A percentile compares a stretch with the other conserved stretches of the same genome.
Evolutionary conservation across 2,888 invertebrate genomes (phyloP).

Genomic region (Lumbricus terrestris): DNA sequence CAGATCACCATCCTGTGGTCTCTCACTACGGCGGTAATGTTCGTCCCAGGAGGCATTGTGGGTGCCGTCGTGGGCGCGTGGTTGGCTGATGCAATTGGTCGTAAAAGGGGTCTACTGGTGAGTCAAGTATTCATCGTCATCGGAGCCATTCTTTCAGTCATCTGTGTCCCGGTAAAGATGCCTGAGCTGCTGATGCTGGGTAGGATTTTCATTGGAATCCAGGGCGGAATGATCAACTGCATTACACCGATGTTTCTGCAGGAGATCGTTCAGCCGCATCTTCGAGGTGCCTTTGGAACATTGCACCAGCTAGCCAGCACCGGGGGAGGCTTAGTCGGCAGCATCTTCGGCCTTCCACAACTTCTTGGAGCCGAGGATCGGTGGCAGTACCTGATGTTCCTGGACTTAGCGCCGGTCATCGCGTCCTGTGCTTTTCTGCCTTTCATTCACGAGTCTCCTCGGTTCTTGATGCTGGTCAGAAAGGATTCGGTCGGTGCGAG

Average conservation of each 20-base stretch:
- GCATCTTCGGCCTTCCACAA: slow-evolving; percentile 87
- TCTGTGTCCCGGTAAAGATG: slow-evolving; percentile 67
- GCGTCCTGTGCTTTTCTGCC: slow-evolving; percentile 86
- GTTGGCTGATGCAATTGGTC: slow-evolving; percentile 94
- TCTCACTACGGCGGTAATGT: slow-evolving; percentile 75
- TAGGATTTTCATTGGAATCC: slow-evolving; percentile 75
- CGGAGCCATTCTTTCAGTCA: slow-evolving; percentile 70
- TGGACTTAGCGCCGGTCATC: slow-evolving; percentile 87
- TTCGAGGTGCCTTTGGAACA: slow-evolving; percentile 75
- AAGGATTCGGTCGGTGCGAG: slow-evolving; percentile 92
- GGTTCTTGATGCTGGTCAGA: slow-evolving; percentile 89
- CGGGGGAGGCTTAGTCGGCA: slow-evolving; percentile 84
- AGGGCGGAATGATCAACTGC: slow-evolving; percentile 73
- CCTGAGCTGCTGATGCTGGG: slow-evolving; percentile 75
- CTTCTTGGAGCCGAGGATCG: slow-evolving; percentile 75
- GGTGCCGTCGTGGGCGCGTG: slow-evolving; percentile 95
- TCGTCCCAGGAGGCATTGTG: slow-evolving; percentile 90
- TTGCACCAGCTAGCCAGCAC: slow-evolving; percentile 96
- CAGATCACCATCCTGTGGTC: slow-evolving; percentile 66
- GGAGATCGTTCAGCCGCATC: slow-evolving; percentile 80
- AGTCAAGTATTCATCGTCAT: slow-evolving; percentile 76
- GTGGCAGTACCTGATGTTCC: slow-evolving; percentile 87
- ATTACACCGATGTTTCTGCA: slow-evolving; percentile 83
- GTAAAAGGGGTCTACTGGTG: slow-evolving; percentile 73
- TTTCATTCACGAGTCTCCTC: slow-evolving; percentile 86